phyloP scores from a whole-genome alignment of 2,113 vertebrate genomes.

The Pardalotus punctatus region DNA sequence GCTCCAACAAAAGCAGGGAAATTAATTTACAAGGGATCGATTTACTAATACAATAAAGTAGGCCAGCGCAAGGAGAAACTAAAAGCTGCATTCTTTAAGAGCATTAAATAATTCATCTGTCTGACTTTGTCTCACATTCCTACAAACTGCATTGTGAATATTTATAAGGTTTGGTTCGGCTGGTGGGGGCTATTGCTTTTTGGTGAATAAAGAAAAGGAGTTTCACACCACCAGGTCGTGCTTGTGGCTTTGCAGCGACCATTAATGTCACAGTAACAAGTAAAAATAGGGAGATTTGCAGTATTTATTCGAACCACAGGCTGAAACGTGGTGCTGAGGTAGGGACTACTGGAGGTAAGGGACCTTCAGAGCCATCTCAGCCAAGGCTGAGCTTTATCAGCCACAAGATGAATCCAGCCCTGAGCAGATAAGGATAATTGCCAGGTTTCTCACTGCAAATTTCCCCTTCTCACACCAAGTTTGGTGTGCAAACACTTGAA shows the following conservation, averaged over 20 bases:
- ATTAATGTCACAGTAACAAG: background rate
- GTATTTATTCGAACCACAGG: background rate
- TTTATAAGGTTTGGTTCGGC: slow-evolving; percentile 5
- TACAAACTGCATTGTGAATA: slow-evolving; percentile 13
- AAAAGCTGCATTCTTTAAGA: slow-evolving; percentile 37
- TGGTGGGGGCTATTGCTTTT: background rate
- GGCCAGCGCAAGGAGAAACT: background rate
- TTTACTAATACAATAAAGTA: slow-evolving; percentile 21
- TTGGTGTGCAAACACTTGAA: background rate
- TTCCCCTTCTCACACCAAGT: background rate
- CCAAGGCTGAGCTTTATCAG: background rate
- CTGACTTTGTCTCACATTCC: slow-evolving; percentile 36
- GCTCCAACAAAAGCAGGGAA: background rate
- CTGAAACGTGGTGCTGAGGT: background rate
- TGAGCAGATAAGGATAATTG: background rate
- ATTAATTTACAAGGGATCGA: slow-evolving; percentile 44
- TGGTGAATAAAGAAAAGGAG: background rate
- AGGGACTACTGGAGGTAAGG: background rate
- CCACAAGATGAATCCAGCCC: background rate
- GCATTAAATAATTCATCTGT: slow-evolving; percentile 61
- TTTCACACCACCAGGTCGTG: background rate
- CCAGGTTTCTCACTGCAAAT: background rate
- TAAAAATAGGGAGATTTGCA: background rate
- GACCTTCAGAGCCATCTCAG: background rate
- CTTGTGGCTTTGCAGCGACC: background rate